Percentiles rank a stretch among this genome's conserved stretches.
Conservation (phyloP, 2,113 vertebrate species). For the Ahaetulla prasina region DNA sequence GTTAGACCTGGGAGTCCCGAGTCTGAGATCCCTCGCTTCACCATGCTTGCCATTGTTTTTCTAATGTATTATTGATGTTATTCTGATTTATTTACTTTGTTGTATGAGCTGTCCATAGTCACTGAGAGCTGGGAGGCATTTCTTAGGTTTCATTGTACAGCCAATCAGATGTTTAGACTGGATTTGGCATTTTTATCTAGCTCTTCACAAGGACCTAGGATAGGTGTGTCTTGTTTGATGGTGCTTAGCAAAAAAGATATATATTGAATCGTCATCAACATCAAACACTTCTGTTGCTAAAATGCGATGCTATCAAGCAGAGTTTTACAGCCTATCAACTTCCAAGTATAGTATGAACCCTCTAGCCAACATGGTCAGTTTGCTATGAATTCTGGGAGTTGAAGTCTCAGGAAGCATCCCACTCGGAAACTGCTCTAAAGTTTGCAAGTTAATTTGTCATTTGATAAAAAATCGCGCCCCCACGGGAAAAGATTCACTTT, state of each 20-base stretch:
- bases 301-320: background rate
- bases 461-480: background rate
- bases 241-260: background rate
- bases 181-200: background rate
- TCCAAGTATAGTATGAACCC: background rate
- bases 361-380: background rate
- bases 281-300: background rate
- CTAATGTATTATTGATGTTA: background rate
- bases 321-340: background rate
- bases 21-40: background rate
- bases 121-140: background rate
- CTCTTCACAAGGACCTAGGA: background rate
- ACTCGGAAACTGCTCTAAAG: background rate
- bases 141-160: background rate
- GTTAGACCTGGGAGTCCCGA: background rate
- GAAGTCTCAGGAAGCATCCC: background rate
- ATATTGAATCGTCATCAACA: background rate
- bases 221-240: background rate
- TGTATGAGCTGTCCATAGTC: background rate
- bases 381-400: background rate
- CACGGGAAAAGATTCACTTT: too few species aligned
- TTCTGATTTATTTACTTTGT: background rate
- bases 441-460: background rate
- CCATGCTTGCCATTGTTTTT: background rate
- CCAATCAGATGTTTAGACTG: background rate